phyloP scores from a whole-genome alignment of 2,113 vertebrate genomes.

The Terrapene triunguis region DNA sequence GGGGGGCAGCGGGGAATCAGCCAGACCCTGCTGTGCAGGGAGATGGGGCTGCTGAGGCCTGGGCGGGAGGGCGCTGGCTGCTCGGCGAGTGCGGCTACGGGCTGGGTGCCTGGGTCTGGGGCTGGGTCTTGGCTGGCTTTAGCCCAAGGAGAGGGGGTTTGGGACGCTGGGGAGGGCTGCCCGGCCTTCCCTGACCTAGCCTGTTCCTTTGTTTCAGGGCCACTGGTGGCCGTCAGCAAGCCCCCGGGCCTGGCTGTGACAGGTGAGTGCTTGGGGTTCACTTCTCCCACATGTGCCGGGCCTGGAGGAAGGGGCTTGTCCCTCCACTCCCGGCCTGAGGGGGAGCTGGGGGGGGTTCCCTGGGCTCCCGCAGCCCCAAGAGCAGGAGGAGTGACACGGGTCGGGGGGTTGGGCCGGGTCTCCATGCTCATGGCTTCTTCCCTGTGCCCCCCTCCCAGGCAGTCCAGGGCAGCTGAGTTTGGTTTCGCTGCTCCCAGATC shows the following conservation, averaged over 20 bases:
- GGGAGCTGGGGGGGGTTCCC: background rate
- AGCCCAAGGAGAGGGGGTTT: background rate
- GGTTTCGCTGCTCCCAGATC: slow-evolving; percentile 60
- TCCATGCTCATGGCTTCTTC: background rate
- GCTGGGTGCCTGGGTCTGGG: no score
- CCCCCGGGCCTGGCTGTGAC: slow-evolving; percentile 75
- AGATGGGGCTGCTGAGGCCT: no score
- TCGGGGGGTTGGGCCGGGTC: accelerated
- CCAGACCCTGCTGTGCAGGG: background rate
- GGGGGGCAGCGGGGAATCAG: background rate
- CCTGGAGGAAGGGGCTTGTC: background rate
- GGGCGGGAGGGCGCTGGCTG: no score
- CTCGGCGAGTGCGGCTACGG: no score
- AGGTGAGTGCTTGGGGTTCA: slow-evolving; percentile 64
- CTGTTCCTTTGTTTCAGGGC: slow-evolving; percentile 57
- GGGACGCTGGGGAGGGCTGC: no score
- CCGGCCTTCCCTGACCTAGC: background rate
- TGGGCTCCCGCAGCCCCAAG: background rate
- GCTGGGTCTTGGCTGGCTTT: background rate
- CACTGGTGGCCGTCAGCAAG: slow-evolving; percentile 79
- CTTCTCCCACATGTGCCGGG: background rate
- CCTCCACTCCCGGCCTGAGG: background rate
- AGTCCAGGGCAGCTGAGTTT: slow-evolving; percentile 69
- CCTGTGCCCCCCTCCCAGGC: slow-evolving; percentile 26
- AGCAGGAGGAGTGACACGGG: background rate